Evolutionary conservation across 2,888 invertebrate genomes (phyloP), one percentile per base, ranked within the genome.

Genomic region (Trissonchulus latispiculum): DNA sequence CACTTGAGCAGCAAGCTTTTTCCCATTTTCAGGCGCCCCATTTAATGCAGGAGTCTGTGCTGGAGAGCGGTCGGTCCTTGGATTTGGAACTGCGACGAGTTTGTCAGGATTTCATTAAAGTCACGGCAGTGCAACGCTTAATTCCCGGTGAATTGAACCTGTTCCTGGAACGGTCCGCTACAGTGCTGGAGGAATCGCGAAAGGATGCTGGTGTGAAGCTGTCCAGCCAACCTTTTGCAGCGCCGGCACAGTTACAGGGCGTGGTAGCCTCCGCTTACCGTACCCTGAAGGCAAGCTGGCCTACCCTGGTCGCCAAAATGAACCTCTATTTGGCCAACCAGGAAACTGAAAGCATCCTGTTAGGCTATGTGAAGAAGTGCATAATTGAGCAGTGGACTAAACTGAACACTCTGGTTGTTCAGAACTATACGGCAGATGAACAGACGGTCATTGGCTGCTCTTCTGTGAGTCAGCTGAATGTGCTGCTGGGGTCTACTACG

Each of bases 11-110:
- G n/a, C n/a, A n/a, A n/a, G n/a, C n/a, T n/a, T n/a, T n/a, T n/a
- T n/a, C n/a, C n/a, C n/a, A n/a, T n/a, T n/a, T 92, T 35, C 92
- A 97, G 85, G 94, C 95, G 0, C 93, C 96, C 0, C 95, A 96
- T 0, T 90, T 91, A 85, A 93, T 97, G 70, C 90, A 88, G 78
- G 96, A 97, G 82, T 91, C 93, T 81, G 87, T 94, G 75, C 86
- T 95, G 35, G 97, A 99, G 83, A 96, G 96, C 48, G 48, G 48
- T 48, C 8, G 48, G n/a, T n/a, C n/a, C n/a, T n/a, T n/a, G n/a
- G n/a, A n/a, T n/a, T n/a, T n/a, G n/a, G 92, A 93, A 80, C 84
- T 99, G 77, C 95, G 96, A 85, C 87, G 87, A 1, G 89, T 91
- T 48, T 97, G 96, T 82, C 95, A 96, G 82, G 87, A 87, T 36